phyloP scores from a whole-genome alignment of 2,888 invertebrate species.

The Helicoverpa assulta region DNA sequence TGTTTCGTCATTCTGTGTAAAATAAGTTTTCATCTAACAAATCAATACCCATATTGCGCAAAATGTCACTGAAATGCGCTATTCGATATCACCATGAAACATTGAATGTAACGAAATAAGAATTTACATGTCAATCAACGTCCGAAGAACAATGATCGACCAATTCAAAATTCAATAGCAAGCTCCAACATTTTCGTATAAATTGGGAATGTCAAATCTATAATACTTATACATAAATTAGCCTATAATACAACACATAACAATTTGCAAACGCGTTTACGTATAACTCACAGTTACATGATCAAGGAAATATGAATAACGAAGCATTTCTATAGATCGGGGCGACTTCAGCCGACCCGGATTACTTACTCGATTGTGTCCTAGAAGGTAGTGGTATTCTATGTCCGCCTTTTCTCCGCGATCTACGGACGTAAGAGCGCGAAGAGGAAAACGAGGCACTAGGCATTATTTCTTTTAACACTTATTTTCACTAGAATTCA shows the following conservation, averaged over 20 bases:
- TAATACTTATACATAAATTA: slow-evolving; percentile 48
- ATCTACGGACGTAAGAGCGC: slow-evolving; percentile 97
- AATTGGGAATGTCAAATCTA: slow-evolving; percentile 57
- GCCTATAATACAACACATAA: slow-evolving; percentile 34
- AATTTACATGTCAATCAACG: slow-evolving; percentile 82
- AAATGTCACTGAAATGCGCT: slow-evolving; percentile 88
- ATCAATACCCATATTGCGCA: slow-evolving; percentile 89
- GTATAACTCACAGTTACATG: slow-evolving; percentile 62
- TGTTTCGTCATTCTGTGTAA: slow-evolving; percentile 85
- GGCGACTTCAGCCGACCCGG: slow-evolving; percentile 87
- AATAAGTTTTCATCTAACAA: slow-evolving; percentile 84
- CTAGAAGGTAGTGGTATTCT: slow-evolving; percentile 95
- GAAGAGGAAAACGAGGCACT: slow-evolving; percentile 98
- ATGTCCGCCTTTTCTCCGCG: slow-evolving; percentile 97
- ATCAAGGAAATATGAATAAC: slow-evolving; percentile 78
- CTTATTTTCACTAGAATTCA: slow-evolving; percentile 89
- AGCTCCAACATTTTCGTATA: slow-evolving; percentile 65
- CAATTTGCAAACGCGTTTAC: slow-evolving; percentile 50
- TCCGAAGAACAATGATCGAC: slow-evolving; percentile 79
- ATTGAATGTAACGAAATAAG: slow-evolving; percentile 71
- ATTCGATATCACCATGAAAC: slow-evolving; percentile 72
- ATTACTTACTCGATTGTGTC: slow-evolving; percentile 94
- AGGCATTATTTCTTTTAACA: slow-evolving; percentile 94
- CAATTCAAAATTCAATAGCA: slow-evolving; percentile 72
- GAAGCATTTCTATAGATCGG: slow-evolving; percentile 75